A percentile compares a stretch with the other conserved stretches of the same genome.
Conservation (phyloP, 2,113 vertebrate species). For the Shinisaurus crocodilurus region DNA sequence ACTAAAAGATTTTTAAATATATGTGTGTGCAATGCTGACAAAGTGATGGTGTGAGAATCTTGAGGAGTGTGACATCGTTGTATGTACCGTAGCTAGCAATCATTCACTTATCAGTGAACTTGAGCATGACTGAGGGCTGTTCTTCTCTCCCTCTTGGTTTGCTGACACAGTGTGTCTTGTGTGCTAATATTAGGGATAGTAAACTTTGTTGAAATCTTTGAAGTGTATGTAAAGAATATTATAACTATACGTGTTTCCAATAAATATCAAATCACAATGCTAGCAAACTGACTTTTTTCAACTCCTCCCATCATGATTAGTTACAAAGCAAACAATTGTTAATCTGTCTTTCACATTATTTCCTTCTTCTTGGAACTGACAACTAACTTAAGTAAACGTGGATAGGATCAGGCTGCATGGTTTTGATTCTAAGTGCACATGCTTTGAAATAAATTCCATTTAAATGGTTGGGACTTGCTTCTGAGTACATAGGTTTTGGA, state of each 20-base stretch:
- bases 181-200: not conserved
- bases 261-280: not conserved
- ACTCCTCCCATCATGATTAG: not conserved
- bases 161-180: not conserved
- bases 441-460: too few relatives aligned
- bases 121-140: too few relatives aligned
- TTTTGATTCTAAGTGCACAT: too few relatives aligned
- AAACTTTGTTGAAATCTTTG: not conserved
- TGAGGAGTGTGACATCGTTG: not conserved
- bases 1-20: not conserved
- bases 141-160: not conserved
- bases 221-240: not conserved
- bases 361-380: too few relatives aligned
- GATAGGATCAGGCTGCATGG: too few relatives aligned
- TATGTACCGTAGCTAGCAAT: not conserved
- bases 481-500: too few relatives aligned
- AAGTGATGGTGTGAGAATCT: not conserved
- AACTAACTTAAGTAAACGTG: too few relatives aligned
- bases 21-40: not conserved
- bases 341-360: too few relatives aligned
- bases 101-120: too few relatives aligned
- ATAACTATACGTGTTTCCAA: not conserved
- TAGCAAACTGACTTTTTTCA: not conserved
- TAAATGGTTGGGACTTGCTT: too few relatives aligned
- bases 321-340: not conserved